These are phyloP conservation scores for Geotrupes spiniger DNA, from an alignment of 2,888 invertebrate species.

Conservation along the genomic window DNA sequence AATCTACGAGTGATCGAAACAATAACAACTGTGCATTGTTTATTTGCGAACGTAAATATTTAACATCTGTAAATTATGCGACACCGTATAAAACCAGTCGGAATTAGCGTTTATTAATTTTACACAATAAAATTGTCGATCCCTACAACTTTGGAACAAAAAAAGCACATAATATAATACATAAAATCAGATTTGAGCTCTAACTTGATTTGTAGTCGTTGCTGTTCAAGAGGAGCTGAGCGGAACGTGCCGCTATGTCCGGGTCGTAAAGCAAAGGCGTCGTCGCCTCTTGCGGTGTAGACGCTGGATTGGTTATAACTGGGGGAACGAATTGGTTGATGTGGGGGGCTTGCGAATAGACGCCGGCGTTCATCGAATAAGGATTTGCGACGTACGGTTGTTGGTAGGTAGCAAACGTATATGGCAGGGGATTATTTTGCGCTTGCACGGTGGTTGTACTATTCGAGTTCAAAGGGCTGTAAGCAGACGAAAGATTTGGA, in stretches of 20 bases:
- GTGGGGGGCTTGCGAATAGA: conserved; percentile 1
- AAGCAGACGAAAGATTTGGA: conserved; percentile 16
- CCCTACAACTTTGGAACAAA: too few relatives aligned
- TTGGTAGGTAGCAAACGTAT: conserved; percentile 9
- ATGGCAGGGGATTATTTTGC: conserved; percentile 4
- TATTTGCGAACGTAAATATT: too few relatives aligned
- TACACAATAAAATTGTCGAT: too few relatives aligned
- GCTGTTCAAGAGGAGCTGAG: conserved; percentile 46
- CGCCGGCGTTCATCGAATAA: neutral
- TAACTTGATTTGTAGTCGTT: conserved; percentile 31
- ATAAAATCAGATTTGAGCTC: neutral
- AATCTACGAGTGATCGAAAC: too few relatives aligned
- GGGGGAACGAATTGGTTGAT: neutral
- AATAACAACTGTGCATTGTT: too few relatives aligned
- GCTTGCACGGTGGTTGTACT: conserved; percentile 6
- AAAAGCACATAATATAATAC: too few relatives aligned
- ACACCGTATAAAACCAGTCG: too few relatives aligned
- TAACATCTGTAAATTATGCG: too few relatives aligned
- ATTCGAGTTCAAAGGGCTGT: conserved; percentile 15
- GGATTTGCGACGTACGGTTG: neutral
- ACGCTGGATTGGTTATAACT: conserved; percentile 1
- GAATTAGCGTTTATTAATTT: too few relatives aligned
- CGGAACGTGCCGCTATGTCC: conserved; percentile 47
- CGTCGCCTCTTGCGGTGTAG: conserved; percentile 12
- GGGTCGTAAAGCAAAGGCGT: conserved; percentile 44